Evolutionary conservation across 2,888 invertebrate species (phyloP).

Genomic region (Papilio elwesi): DNA sequence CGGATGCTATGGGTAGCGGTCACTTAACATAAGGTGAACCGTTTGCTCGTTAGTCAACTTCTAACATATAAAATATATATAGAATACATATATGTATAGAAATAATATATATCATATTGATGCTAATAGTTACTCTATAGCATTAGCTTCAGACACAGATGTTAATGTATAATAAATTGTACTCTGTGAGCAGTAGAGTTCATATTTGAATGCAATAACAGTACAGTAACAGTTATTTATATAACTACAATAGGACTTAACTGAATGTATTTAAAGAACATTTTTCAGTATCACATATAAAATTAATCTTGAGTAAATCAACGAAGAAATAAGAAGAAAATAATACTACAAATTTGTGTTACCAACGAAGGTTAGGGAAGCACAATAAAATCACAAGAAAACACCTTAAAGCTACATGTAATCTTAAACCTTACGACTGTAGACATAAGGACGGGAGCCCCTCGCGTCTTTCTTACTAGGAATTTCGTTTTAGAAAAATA

Average conservation of each 20-base stretch:
- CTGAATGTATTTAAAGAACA: not conserved
- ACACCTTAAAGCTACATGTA: conserved; percentile 49
- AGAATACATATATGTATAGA: too few relatives aligned
- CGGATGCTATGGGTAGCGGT: too few relatives aligned
- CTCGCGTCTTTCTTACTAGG: conserved; percentile 59
- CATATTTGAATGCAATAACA: too few relatives aligned
- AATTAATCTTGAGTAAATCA: not conserved
- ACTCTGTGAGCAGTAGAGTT: too few relatives aligned
- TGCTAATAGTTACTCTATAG: too few relatives aligned
- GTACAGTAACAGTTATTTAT: too few relatives aligned
- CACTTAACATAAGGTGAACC: too few relatives aligned
- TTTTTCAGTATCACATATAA: not conserved
- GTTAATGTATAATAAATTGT: too few relatives aligned
- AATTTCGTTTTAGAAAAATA: conserved; percentile 69
- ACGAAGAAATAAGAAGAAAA: not conserved
- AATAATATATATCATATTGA: too few relatives aligned
- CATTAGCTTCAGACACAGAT: too few relatives aligned
- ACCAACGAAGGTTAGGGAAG: conserved; percentile 21
- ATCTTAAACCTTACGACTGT: conserved; percentile 53
- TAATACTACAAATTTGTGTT: conserved; percentile 8
- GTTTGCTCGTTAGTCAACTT: too few relatives aligned
- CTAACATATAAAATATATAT: too few relatives aligned
- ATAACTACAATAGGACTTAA: not conserved
- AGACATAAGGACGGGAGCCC: conserved; percentile 63
- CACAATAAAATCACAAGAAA: conserved; percentile 43